Base-by-base conservation (phyloP, 2,888 invertebrate species). In the Melinaea marsaeus region DNA sequence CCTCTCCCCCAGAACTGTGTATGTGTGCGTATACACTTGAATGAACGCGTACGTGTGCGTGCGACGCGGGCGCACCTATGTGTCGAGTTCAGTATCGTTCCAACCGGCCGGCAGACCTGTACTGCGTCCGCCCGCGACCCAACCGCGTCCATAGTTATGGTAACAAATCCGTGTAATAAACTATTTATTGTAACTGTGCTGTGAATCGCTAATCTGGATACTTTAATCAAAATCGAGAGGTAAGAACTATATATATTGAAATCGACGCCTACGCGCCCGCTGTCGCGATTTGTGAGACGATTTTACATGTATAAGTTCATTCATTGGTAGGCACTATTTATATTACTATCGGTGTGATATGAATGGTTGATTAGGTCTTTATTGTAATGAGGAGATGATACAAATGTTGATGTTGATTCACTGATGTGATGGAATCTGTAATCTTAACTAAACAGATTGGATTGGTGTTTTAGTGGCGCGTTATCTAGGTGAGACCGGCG, bases 271-370 rank as follows among this genome's bases (percentile, higher is more conserved):
- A 88, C 88, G 87, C 89, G 79, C 72, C 76, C 72, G 80, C 85
- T 82, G 87, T 88, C 86, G 88, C 90, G 88, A 89, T 89, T 90
- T 85, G 84, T 83, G 85, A 87, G 85, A 87, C 87, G 84, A 88
- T 88, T 89, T 89, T 89, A 88, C 88, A 89, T 89, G 85, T 83
- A 84, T 86, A 86, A 83, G 84, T 86, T 86, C 88, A 88, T 89
- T 89, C 88, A 88, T 86, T 80, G 84, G 81, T 82, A 78, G 80
- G 80, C 77, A 79, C 80, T 85, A 85, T 88, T 88, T 87, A 84
- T 88, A 86, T 84, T 83, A 82, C 81, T 84, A 86, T 86, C 83
- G 79, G 79, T 80, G 85, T 79, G 82, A 82, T 83, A 80, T 85
- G 86, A 88, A 85, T 84, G 83, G 81, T 79, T 79, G 85, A 86